Evolutionary conservation across 2,113 vertebrate species (phyloP), one percentile per base, ranked within the genome.

Genomic region (Dissostichus mawsoni): DNA sequence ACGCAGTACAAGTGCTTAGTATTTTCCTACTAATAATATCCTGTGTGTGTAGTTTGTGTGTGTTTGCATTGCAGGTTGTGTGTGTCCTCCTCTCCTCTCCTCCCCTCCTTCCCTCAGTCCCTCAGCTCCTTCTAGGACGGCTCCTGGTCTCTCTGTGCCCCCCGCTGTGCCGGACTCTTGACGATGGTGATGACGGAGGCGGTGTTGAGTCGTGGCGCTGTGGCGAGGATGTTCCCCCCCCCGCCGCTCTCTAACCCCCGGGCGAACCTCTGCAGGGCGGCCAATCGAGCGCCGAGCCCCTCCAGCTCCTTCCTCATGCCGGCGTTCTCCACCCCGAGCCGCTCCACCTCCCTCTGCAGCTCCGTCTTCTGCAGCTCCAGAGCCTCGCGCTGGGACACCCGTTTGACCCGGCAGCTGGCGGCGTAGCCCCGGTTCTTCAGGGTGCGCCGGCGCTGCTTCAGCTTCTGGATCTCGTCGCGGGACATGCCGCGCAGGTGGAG

Each of bases 291-390:
- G 65, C 98, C 97, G 33, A 99, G 95, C 25, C 98, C 98, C 87
- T 99, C 98, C 0, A 99, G 96, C 96, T 99, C 98, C 74, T 97
- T 96, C 94, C 96, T 95, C 97, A 99, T 99, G 93, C 97, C 98
- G 81, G 97, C 98, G 1, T 99, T 99, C 94, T 99, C 98, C 0
- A 96, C 96, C 14, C 98, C 98, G 62, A 99, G 95, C 89, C 98
- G 94, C 91, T 99, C 98, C 89, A 99, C 98, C 90, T 99, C 98
- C 29, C 97, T 94, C 95, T 99, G 98, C 52, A 99, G 95, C 94
- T 99, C 98, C 66, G 94, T 96, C 77, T 99, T 99, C 95, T 99
- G 98, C 94, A 98, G 98, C 94, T 99, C 98, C 93, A 99, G 95
- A 90, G 98, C 98, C 91, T 99, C 98, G n/a, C 98, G 97, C 94